Evolutionary conservation across 2,113 vertebrate genomes (phyloP), one percentile per base, ranked within the genome.

Genomic region (Archilochus colubris): DNA sequence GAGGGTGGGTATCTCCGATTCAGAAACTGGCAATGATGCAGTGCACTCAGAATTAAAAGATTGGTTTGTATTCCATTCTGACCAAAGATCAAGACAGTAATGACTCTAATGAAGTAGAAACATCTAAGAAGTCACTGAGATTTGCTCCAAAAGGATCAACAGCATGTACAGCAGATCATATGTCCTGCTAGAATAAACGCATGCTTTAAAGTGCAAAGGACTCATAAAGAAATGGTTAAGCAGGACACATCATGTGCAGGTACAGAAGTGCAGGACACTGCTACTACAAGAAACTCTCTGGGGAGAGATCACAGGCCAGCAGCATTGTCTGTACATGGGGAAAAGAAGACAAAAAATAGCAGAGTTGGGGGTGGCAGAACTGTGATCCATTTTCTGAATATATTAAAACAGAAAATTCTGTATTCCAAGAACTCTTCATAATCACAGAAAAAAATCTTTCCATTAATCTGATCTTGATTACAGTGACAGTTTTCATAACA

Each of bases 141-240:
- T 30, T 87, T 33, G 20, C 81, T 91, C 24, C 27, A 70, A 77
- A 36, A 55, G 22, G 68, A 76, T 59, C 68, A 84, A 68, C 13
- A 78, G n/a, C 27, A 67, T 31, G 22, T 74, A 75, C 86, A 44
- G 53, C 53, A 91, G 59, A 76, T 18, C 25, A 55, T 53, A 84
- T 53, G 78, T 13, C 30, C 69, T 64, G 23, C 27, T 61, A 30
- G 61, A 84, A 85, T 70, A 73, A 73, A 82, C 86, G 57, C 81
- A 54, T 50, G 36, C 16, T 92, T 74, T 91, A 92, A 91, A 93
- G 87, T 53, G 70, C 62, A 92, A 91, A 87, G 82, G 81, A 85
- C 17, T 91, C 70, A 96, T 40, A 16, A 64, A 89, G 38, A 50
- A 73, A 31, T 81, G 48, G 59, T 63, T 67, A 89, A 89, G 74